These are phyloP conservation scores for Ostrea denselamellosa DNA, from an alignment of 1,140 invertebrate genomes.

Conservation along the genomic window DNA sequence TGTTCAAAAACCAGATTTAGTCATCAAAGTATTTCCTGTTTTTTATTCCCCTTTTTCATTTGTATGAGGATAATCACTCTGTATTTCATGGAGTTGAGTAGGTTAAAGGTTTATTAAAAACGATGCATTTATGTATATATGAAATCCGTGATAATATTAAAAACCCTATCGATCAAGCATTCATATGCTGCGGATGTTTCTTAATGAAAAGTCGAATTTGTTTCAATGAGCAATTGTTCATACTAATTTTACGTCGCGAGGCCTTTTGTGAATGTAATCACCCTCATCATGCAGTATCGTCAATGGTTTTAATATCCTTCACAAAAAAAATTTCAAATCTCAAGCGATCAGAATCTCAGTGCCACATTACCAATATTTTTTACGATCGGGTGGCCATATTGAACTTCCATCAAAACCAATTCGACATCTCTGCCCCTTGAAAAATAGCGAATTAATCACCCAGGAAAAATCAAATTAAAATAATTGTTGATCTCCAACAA, in stretches of 20 bases:
- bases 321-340: conserved; percentile 38
- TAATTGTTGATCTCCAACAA: conserved; percentile 36
- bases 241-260: conserved; percentile 9
- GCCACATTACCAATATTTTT: conserved; percentile 36
- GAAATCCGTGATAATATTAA: conserved; percentile 38
- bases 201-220: conserved; percentile 34
- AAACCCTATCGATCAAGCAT: conserved; percentile 14
- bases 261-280: conserved; percentile 33
- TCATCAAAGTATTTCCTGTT: conserved; percentile 35
- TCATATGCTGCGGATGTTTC: not conserved
- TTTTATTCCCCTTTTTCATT: conserved; percentile 6
- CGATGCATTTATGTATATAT: conserved; percentile 38
- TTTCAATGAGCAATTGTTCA: conserved; percentile 23
- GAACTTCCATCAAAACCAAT: conserved; percentile 19
- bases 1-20: conserved; percentile 19
- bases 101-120: conserved; percentile 39
- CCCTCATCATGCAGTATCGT: conserved; percentile 15
- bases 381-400: conserved; percentile 27
- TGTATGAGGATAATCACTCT: conserved; percentile 20
- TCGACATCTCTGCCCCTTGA: conserved; percentile 20
- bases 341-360: not conserved
- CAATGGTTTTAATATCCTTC: conserved; percentile 30
- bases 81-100: conserved; percentile 9
- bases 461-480: conserved; percentile 40
- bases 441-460: conserved; percentile 38